These are phyloP conservation scores for Aculops lycopersici DNA, from an alignment of 1,140 invertebrate genomes.

Conservation along the genomic window DNA sequence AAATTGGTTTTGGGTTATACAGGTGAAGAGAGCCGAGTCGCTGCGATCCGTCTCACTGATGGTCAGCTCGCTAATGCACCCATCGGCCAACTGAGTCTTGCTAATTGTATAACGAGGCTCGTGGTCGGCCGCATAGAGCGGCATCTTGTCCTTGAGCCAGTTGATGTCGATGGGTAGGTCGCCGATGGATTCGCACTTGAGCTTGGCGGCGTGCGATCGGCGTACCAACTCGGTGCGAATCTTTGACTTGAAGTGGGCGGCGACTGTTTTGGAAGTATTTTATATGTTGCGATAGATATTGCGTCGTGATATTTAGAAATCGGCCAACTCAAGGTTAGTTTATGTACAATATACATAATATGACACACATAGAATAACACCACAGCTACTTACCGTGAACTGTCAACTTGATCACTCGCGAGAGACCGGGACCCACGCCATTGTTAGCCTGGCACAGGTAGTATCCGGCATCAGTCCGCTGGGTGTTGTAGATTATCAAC, in stretches of 20 bases:
- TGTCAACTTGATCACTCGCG: constrained; percentile 21
- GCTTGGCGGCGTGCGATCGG: constrained; percentile 14
- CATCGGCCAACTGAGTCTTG: constrained; percentile 1
- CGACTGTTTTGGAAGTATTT: constrained; percentile 6
- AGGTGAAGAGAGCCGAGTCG: constrained; percentile 19
- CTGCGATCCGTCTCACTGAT: constrained; percentile 14
- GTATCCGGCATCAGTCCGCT: constrained; percentile 19
- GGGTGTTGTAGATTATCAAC: constrained; percentile 17
- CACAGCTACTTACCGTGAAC: constrained; percentile 20
- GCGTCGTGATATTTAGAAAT: background rate
- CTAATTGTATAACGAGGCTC: background rate
- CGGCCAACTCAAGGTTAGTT: background rate
- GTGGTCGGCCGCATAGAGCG: constrained; percentile 5
- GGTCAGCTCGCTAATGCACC: constrained; percentile 12
- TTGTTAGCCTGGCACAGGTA: constrained; percentile 73
- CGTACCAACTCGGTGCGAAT: constrained; percentile 11
- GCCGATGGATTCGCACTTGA: constrained; percentile 18
- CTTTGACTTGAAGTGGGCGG: constrained; percentile 13
- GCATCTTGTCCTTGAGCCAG: constrained; percentile 14
- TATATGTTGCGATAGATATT: background rate
- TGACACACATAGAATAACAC: background rate
- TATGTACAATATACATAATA: background rate
- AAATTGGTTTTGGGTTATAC: constrained; percentile 16
- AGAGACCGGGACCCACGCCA: constrained; percentile 56
- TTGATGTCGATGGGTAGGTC: constrained; percentile 16